Percentiles rank a stretch among this genome's conserved stretches.
Conservation (phyloP, 2,113 vertebrate species). For the Rutilus rutilus region DNA sequence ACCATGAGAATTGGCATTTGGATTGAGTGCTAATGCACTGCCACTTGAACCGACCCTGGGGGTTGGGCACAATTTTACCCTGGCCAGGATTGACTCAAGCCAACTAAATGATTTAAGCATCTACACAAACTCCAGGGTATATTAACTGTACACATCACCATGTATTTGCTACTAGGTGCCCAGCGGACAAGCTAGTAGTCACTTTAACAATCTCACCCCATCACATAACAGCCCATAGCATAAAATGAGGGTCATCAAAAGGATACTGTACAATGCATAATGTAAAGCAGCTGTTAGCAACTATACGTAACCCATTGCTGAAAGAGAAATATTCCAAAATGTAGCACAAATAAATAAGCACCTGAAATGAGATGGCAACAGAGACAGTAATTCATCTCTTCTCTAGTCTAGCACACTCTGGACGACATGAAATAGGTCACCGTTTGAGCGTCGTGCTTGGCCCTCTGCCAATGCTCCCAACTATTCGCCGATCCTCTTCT, state of each 20-base stretch:
- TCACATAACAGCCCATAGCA: not conserved
- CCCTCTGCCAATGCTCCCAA: not conserved
- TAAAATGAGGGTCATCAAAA: not conserved
- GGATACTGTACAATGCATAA: not conserved
- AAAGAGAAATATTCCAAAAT: slow-evolving; percentile 10
- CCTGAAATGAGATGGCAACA: slow-evolving; percentile 19
- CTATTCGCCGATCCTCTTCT: not conserved
- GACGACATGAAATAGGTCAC: slow-evolving; percentile 34
- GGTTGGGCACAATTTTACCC: slow-evolving; percentile 1
- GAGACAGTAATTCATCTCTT: not conserved
- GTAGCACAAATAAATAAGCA: slow-evolving; percentile 24
- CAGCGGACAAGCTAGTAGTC: not conserved
- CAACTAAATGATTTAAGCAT: not conserved
- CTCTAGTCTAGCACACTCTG: slow-evolving; percentile 1
- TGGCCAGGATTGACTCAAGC: not conserved
- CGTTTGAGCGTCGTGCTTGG: not conserved
- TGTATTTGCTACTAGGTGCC: not conserved
- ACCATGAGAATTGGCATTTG: slow-evolving; percentile 17
- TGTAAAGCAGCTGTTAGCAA: not conserved
- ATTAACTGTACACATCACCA: not conserved
- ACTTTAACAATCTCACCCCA: not conserved
- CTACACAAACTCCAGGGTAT: not conserved
- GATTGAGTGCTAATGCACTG: not conserved
- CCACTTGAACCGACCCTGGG: not conserved
- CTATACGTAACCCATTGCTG: not conserved